Percentiles rank a stretch among this genome's conserved stretches.
Conservation (phyloP, 2,888 invertebrate genomes). For the Hetaerina titia region DNA sequence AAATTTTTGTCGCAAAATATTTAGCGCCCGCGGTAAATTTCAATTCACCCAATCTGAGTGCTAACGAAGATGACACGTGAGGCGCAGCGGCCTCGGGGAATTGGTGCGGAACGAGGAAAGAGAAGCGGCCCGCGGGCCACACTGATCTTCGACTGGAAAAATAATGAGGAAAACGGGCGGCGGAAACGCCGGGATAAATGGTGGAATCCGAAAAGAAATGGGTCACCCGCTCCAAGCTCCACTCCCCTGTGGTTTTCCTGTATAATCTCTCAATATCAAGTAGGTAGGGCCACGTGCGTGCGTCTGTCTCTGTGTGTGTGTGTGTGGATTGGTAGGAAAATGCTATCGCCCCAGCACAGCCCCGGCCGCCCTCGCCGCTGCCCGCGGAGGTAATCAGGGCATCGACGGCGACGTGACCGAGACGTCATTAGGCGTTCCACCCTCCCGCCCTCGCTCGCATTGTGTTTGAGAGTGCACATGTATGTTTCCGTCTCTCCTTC, state of each 20-base stretch:
- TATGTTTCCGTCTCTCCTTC: not conserved
- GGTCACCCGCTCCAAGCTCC: not conserved
- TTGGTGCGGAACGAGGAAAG: too few relatives aligned
- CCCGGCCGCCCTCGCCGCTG: not conserved
- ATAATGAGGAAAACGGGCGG: too few relatives aligned
- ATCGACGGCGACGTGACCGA: constrained; percentile 15
- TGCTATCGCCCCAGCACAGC: not conserved
- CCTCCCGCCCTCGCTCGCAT: not conserved
- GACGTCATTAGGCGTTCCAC: not conserved
- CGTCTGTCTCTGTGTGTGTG: not conserved
- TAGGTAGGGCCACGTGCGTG: not conserved
- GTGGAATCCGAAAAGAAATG: not conserved
- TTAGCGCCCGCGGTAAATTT: too few relatives aligned
- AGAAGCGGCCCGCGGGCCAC: too few relatives aligned
- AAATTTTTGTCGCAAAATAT: too few relatives aligned
- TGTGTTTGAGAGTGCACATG: not conserved
- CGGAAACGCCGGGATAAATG: too few relatives aligned
- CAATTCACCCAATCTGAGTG: too few relatives aligned
- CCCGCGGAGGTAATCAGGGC: not conserved
- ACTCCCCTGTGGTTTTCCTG: not conserved
- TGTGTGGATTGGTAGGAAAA: not conserved
- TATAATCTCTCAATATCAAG: not conserved
- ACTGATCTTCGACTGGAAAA: too few relatives aligned
- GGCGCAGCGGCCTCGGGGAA: too few relatives aligned
- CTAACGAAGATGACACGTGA: too few relatives aligned